These are phyloP conservation scores for Peromyscus attwateri DNA, from an alignment of 2,797 vertebrate species.

Conservation along the genomic window DNA sequence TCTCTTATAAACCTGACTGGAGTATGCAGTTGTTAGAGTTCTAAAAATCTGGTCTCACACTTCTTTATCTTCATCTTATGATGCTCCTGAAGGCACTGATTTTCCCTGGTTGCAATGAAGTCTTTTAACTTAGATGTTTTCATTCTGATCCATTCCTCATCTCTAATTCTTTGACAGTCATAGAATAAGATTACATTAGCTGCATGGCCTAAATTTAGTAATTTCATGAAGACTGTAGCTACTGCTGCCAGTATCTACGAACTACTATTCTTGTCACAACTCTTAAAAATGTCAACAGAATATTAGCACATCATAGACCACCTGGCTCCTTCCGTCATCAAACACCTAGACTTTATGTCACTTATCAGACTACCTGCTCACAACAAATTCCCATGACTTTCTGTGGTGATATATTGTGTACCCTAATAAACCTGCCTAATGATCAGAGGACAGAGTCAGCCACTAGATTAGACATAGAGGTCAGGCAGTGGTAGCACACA, in stretches of 20 bases:
- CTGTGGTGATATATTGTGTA: no score
- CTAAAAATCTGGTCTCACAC: neutral
- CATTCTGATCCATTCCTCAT: neutral
- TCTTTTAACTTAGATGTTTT: neutral
- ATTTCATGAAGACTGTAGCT: neutral
- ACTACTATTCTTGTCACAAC: neutral
- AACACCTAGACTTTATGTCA: neutral
- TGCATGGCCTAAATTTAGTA: neutral
- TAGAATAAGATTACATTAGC: neutral
- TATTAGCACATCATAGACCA: neutral
- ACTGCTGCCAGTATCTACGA: neutral
- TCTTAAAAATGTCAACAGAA: neutral
- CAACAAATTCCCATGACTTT: accelerated
- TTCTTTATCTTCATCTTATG: neutral
- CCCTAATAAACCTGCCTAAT: no score
- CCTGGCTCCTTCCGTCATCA: neutral
- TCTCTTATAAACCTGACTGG: accelerated
- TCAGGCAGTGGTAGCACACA: no score
- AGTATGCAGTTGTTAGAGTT: neutral
- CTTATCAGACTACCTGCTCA: neutral
- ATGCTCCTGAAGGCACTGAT: neutral
- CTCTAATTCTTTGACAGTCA: neutral
- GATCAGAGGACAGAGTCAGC: no score
- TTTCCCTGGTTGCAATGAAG: neutral
- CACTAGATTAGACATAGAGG: no score